Conservation (phyloP, 2,888 invertebrate species). For the Aphidoletes aphidimyza region DNA sequence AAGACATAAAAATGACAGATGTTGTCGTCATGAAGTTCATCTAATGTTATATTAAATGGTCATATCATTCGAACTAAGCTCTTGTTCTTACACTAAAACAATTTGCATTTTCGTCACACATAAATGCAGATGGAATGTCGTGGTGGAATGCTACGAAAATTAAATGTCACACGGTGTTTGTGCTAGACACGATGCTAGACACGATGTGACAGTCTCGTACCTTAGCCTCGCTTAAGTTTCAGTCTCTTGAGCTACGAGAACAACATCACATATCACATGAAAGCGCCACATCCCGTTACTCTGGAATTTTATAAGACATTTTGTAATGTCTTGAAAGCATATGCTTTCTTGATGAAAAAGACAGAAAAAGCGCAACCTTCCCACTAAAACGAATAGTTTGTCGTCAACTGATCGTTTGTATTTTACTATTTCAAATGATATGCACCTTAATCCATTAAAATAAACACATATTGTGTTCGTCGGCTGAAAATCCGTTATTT, state of each 20-base stretch:
- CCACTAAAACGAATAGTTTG: too few relatives aligned
- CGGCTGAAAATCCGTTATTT: background rate
- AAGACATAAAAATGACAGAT: conserved; percentile 46
- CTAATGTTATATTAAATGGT: conserved; percentile 38
- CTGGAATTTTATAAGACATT: background rate
- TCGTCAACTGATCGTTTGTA: background rate
- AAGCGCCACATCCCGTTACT: too few relatives aligned
- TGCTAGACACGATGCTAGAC: background rate
- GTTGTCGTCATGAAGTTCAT: conserved; percentile 45
- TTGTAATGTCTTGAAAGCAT: too few relatives aligned
- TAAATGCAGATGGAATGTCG: background rate
- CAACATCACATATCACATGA: too few relatives aligned
- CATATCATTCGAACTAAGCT: background rate
- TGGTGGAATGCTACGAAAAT: background rate
- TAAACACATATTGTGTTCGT: background rate
- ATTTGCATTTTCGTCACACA: background rate
- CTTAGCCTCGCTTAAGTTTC: too few relatives aligned
- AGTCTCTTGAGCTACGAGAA: too few relatives aligned
- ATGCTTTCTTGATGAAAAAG: too few relatives aligned
- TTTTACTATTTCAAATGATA: conserved; percentile 10
- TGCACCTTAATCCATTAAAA: conserved; percentile 20
- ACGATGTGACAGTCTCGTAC: too few relatives aligned
- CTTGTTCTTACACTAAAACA: background rate
- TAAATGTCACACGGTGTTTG: background rate
- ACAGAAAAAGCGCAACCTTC: too few relatives aligned